phyloP scores from a whole-genome alignment of 2,797 vertebrate genomes.

The Vipera latastei region DNA sequence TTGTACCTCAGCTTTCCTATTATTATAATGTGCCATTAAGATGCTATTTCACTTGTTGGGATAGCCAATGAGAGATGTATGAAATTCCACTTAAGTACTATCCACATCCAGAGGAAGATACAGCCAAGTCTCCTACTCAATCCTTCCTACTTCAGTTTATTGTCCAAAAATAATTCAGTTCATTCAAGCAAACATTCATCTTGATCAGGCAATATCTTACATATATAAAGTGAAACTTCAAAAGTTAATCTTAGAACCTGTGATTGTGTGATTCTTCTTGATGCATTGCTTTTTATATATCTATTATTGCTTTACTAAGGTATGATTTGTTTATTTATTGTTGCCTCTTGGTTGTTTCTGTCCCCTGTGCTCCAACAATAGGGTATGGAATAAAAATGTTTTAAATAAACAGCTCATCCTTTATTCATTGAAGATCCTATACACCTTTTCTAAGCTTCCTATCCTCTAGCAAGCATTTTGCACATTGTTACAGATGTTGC shows the following conservation, averaged over 20 bases:
- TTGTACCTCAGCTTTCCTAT: neutral
- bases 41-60: neutral
- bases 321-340: neutral
- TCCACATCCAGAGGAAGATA: neutral
- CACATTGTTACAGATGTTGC: neutral
- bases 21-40: neutral
- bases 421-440: neutral
- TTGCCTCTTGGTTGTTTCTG: neutral
- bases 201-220: neutral
- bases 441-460: neutral
- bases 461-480: neutral
- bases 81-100: neutral
- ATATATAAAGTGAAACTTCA: neutral
- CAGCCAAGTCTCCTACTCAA: neutral
- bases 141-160: neutral
- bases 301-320: neutral
- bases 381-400: neutral
- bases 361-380: neutral
- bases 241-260: neutral
- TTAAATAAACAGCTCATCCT: neutral
- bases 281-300: neutral
- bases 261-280: neutral
- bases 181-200: neutral
- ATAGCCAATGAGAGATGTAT: neutral
- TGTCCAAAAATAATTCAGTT: neutral